Percentiles rank a stretch among this genome's conserved stretches.
Evolutionary conservation across 2,113 vertebrate species (phyloP).

Genomic region (Protomyctophum bolini): DNA sequence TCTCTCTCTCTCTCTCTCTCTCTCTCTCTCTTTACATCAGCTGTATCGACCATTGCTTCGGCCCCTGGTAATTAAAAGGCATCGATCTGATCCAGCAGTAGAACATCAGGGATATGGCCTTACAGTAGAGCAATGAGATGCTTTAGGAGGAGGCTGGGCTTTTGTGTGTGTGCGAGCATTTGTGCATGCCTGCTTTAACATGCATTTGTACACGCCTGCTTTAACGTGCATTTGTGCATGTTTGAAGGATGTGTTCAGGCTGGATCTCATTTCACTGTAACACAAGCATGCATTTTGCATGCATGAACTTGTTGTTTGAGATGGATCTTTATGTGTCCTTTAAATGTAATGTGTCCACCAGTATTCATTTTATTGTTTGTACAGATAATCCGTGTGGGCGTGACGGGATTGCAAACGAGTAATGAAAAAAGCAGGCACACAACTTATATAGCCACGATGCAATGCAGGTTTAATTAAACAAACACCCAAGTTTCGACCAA

Average conservation of each 20-base stretch:
- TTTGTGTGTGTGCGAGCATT: background rate
- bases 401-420: no score
- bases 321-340: background rate
- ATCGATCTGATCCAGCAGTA: constrained; percentile 71
- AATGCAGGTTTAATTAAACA: no score
- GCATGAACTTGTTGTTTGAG: background rate
- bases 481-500: no score
- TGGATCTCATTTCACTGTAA: background rate
- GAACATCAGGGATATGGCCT: constrained; percentile 48
- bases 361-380: no score
- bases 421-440: no score
- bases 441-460: no score
- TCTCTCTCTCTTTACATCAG: constrained; percentile 55
- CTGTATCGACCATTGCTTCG: constrained; percentile 69
- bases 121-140: constrained; percentile 38
- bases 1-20: background rate
- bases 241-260: background rate
- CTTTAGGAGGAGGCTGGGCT: constrained; percentile 4
- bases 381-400: no score
- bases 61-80: constrained; percentile 79
- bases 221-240: background rate
- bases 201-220: background rate
- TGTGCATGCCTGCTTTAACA: constrained; percentile 2
- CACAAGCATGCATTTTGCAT: background rate
- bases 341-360: background rate